Base-by-base conservation (phyloP, 2,888 invertebrate species). In the Charanyca ferruginea region DNA sequence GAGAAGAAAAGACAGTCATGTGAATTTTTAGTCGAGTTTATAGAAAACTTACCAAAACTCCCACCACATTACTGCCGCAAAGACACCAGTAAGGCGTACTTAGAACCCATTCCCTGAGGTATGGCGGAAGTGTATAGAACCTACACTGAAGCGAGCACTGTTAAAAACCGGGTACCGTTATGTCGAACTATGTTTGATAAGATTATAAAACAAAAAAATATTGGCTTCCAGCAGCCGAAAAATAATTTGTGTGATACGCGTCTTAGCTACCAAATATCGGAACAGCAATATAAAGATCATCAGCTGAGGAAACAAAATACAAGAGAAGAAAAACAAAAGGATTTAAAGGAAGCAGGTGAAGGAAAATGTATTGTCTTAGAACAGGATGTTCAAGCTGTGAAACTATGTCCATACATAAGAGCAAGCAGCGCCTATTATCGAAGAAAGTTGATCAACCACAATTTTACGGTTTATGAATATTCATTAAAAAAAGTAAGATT, bases 331-430 rank as follows among this genome's bases (percentile, higher is more conserved):
- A 44, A 60, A 52, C 32, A 60, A 60, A 51, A 47, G 47, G 58
- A 58, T 58, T 47, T 47, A 58, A 58, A 47, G 20, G 58, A 32
- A 16, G 44, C 57, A 47, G 22, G n/a, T 58, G 59, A 59, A 59
- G 59, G 41, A 49, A 48, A 47, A 18, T 49, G 59, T 59, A 38
- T 38, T 60, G 59, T 42, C 42, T n/a, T 60, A 47, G 23, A 49
- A 52, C 18, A 41, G 47, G 23, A 20, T 35, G 22, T 45, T 9
- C n/a, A 49, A 41, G 66, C 42, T 47, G 58, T 58, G 28, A 58
- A 58, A 38, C 38, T 51, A 51, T 51, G 49, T 1, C 49, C 49
- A 25, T 51, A 51, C 1, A 51, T 51, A 51, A 51, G 49, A 51
- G 49, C 49, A 25, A 32, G 49, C 49, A 32, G 28, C 3, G 49